Percentiles rank a stretch among this genome's conserved stretches.
Evolutionary conservation across 2,797 vertebrate genomes (phyloP).

Genomic region (Onychomys leucogaster): DNA sequence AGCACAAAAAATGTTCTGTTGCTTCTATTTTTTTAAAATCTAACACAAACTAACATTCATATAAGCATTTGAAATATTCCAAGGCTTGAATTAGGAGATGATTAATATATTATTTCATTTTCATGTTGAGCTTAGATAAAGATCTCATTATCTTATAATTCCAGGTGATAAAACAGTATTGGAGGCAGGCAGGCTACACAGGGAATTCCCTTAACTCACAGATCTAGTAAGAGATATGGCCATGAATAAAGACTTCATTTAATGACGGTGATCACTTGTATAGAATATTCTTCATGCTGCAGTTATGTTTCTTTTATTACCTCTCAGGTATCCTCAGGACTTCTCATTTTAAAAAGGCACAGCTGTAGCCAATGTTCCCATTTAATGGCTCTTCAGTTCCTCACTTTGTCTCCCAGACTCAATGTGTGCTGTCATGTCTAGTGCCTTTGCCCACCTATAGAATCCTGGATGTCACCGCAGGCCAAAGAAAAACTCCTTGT

Average conservation of each 20-base stretch:
- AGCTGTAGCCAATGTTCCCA: background rate
- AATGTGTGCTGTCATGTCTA: conserved; percentile 46
- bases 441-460: background rate
- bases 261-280: background rate
- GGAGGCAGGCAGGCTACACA: background rate
- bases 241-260: background rate
- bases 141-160: background rate
- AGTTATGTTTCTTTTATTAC: background rate
- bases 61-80: background rate
- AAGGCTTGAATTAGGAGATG: background rate
- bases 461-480: background rate
- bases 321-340: background rate
- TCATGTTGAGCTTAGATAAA: background rate
- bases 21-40: background rate
- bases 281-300: background rate
- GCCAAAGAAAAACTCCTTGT: background rate
- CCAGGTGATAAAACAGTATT: background rate
- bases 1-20: background rate
- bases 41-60: background rate
- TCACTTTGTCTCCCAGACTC: background rate
- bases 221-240: background rate
- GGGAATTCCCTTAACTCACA: background rate
- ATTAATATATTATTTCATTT: background rate
- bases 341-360: conserved; percentile 47
- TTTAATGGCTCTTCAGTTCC: conserved; percentile 38